Conservation (phyloP, 1,140 invertebrate genomes). For the Drosophila virilis region DNA sequence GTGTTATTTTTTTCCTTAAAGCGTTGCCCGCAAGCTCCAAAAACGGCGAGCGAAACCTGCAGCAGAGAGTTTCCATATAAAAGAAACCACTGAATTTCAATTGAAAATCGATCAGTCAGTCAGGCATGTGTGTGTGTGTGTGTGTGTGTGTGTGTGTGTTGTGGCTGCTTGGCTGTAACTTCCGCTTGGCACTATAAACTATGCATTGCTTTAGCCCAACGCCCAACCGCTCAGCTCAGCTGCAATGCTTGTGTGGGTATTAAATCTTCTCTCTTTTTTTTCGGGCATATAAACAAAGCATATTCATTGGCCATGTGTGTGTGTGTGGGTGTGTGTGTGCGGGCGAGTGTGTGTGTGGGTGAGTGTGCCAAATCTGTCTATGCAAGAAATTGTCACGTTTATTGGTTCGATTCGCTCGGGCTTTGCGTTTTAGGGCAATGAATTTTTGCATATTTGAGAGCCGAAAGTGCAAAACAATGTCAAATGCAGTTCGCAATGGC, state of each 20-base stretch:
- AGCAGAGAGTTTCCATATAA: conserved; percentile 37
- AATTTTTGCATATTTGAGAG: conserved; percentile 43
- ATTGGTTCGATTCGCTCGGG: conserved; percentile 42
- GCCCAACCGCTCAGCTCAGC: neutral
- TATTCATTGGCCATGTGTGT: conserved; percentile 33
- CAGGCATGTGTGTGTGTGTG: conserved; percentile 10
- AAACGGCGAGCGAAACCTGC: conserved; percentile 24
- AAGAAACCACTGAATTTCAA: conserved; percentile 74
- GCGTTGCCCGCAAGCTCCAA: neutral
- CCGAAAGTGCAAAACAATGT: conserved; percentile 47
- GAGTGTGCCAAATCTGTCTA: conserved; percentile 44
- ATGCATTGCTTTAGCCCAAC: conserved; percentile 28
- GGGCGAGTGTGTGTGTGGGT: conserved; percentile 9
- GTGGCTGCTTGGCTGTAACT: conserved; percentile 52
- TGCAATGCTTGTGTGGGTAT: conserved; percentile 20
- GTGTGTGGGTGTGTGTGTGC: conserved; percentile 16
- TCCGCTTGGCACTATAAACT: conserved; percentile 62
- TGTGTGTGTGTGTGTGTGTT: conserved; percentile 19
- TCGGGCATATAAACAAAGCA: conserved; percentile 55
- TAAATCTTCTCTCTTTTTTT: conserved; percentile 24
- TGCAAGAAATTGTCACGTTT: conserved; percentile 56
- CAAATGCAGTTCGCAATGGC: conserved; percentile 42
- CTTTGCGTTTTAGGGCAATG: conserved; percentile 45
- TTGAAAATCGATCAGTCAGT: conserved; percentile 73
- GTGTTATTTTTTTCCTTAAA: conserved; percentile 2